These are phyloP conservation scores for Gastrophysa polygoni DNA, from an alignment of 2,888 invertebrate genomes.

Conservation along the genomic window DNA sequence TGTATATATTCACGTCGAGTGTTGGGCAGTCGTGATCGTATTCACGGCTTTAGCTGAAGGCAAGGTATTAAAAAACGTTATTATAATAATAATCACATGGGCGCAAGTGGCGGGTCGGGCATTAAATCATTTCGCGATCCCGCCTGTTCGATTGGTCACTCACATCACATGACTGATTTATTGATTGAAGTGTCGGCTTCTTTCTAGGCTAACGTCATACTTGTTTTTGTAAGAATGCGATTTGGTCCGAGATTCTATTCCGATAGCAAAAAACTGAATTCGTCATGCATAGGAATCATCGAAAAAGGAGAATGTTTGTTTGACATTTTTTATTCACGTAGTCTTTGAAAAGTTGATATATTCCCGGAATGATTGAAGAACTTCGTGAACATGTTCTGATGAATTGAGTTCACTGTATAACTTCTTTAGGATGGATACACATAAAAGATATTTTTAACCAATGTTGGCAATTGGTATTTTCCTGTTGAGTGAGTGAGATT, in stretches of 20 bases:
- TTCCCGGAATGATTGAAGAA: no score
- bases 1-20: neutral
- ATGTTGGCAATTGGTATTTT: no score
- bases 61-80: slow-evolving; percentile 52
- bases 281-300: neutral
- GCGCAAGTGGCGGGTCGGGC: slow-evolving; percentile 54
- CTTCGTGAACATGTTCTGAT: no score
- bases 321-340: no score
- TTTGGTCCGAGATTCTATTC: neutral
- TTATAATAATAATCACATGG: slow-evolving; percentile 59
- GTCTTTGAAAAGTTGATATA: no score
- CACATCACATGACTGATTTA: slow-evolving; percentile 58
- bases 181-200: slow-evolving; percentile 54
- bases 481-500: no score
- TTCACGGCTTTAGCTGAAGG: slow-evolving; percentile 44
- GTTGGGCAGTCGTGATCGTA: neutral
- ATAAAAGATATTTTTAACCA: no score
- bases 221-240: slow-evolving; percentile 22
- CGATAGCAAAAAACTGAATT: neutral
- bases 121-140: slow-evolving; percentile 58
- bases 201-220: slow-evolving; percentile 29
- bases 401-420: no score
- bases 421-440: no score
- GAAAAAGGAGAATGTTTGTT: neutral
- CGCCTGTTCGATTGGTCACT: slow-evolving; percentile 56